Evolutionary conservation across 2,888 invertebrate species (phyloP).

Genomic region (Chamaedrilus cognettii): DNA sequence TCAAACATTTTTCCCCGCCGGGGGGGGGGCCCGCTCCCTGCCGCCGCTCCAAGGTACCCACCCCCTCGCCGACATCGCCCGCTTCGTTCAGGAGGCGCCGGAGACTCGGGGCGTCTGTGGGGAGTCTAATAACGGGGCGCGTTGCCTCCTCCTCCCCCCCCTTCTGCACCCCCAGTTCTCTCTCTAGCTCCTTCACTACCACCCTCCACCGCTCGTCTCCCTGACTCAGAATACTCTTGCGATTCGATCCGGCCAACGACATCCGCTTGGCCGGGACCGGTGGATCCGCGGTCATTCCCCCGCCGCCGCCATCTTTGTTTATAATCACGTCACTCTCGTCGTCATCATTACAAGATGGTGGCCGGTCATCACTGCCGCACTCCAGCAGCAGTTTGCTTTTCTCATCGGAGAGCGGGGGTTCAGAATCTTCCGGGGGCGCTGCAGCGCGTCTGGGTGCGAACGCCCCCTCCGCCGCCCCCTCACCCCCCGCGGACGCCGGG

Average conservation of each 20-base stretch:
- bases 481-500: background rate
- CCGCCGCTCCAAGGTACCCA: background rate
- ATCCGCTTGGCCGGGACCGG: background rate
- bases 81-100: background rate
- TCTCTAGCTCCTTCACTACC: conserved; percentile 35
- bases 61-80: background rate
- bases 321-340: background rate
- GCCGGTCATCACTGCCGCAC: background rate
- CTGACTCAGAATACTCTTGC: conserved; percentile 35
- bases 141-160: background rate
- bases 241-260: no score
- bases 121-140: background rate
- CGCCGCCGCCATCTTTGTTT: background rate
- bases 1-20: no score
- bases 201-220: conserved; percentile 36
- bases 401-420: no score
- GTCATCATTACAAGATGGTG: background rate
- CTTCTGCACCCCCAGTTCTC: conserved; percentile 26
- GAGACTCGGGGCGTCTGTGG: background rate
- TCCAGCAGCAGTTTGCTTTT: background rate
- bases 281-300: background rate
- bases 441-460: background rate
- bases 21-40: background rate
- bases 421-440: background rate
- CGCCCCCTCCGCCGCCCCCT: background rate